phyloP scores from a whole-genome alignment of 2,888 invertebrate genomes.

The Marasmarcha lunaedactyla region DNA sequence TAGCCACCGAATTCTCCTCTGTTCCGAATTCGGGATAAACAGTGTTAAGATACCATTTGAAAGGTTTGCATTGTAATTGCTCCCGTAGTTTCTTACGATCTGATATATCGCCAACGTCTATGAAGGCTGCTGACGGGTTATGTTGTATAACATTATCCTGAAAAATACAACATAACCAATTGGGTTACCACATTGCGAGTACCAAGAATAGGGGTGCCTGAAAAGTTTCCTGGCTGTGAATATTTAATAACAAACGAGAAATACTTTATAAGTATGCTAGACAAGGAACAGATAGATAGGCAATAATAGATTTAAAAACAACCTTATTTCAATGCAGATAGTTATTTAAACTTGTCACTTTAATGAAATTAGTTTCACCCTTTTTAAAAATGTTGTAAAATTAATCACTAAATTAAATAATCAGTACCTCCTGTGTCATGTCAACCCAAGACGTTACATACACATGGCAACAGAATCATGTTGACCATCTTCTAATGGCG shows the following conservation, averaged over 20 bases:
- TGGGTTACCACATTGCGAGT: constrained; percentile 3
- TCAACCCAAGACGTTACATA: too few species aligned
- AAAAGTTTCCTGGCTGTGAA: not conserved
- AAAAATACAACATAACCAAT: constrained; percentile 19
- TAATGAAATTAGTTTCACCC: too few species aligned
- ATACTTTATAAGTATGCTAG: too few species aligned
- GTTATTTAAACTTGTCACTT: too few species aligned
- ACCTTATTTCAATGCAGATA: too few species aligned
- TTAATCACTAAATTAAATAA: too few species aligned
- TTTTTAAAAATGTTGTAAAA: too few species aligned
- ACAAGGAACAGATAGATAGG: too few species aligned
- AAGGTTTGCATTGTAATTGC: constrained; percentile 81
- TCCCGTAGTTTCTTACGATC: constrained; percentile 79
- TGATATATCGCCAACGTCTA: constrained; percentile 83
- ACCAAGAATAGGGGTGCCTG: not conserved
- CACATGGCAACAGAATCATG: too few species aligned
- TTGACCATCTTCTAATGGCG: too few species aligned
- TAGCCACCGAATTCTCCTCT: constrained; percentile 69
- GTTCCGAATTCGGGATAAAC: constrained; percentile 85
- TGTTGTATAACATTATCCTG: constrained; percentile 81
- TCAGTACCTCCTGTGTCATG: too few species aligned
- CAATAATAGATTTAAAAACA: too few species aligned
- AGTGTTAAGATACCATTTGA: constrained; percentile 89
- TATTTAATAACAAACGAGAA: not conserved
- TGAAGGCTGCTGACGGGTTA: constrained; percentile 71